These are phyloP conservation scores for Cricetomys ansorgei DNA, from an alignment of 2,113 vertebrate genomes.

Conservation along the genomic window DNA sequence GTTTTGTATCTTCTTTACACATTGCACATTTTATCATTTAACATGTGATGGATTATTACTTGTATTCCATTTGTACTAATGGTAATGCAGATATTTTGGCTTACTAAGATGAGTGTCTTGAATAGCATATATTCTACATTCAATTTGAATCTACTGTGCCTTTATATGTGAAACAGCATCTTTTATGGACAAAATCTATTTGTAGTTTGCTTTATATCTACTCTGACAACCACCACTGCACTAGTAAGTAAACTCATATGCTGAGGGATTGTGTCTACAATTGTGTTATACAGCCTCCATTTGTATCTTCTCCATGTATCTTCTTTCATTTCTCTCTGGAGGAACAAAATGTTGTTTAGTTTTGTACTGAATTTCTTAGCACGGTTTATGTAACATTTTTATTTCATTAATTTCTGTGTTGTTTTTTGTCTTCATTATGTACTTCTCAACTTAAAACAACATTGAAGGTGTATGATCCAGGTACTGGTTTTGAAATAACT, in stretches of 20 bases:
- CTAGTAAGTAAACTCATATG: not conserved
- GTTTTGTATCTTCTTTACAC: not conserved
- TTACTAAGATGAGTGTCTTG: not conserved
- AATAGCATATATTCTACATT: not conserved
- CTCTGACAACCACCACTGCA: not conserved
- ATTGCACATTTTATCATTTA: not conserved
- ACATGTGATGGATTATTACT: not conserved
- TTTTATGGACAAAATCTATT: not conserved
- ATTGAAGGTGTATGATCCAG: not conserved
- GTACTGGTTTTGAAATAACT: not conserved
- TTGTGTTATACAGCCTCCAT: not conserved
- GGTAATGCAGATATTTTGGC: not conserved
- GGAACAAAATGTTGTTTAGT: not conserved
- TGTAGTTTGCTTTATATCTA: not conserved
- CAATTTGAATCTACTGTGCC: not conserved
- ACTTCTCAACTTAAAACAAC: not conserved
- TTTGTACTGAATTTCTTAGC: not conserved
- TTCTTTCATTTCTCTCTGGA: not conserved
- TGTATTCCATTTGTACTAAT: not conserved
- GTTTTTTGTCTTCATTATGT: not conserved
- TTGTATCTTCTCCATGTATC: not conserved
- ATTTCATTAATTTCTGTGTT: not conserved
- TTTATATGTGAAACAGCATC: not conserved
- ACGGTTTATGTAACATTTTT: not conserved
- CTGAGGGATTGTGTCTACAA: not conserved